Base-by-base conservation (phyloP, 2,888 invertebrate genomes). In the Tenthredo mesomela region DNA sequence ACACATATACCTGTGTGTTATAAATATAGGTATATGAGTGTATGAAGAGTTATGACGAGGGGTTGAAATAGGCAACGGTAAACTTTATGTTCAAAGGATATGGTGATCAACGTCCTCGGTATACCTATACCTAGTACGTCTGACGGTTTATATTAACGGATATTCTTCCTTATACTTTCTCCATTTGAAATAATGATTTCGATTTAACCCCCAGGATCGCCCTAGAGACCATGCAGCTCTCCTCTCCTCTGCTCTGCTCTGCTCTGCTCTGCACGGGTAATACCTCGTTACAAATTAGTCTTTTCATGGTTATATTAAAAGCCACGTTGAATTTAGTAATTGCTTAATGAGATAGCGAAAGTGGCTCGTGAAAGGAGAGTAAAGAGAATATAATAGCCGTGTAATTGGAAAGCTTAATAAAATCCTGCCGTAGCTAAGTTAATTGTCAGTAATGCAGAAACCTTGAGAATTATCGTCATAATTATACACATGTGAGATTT, bases 371-470 rank as follows among this genome's bases (percentile, higher is more conserved):
- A 82, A 82, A 43, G 25, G 67, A 67, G 67, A 47, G 47, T 67
- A 67, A 70, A 82, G 82, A 10, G 82, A 82, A 82, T 82, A 33
- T 82, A 82, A 70, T 50, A 47, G 67, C 67, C 82, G 67, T 21
- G 67, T 82, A 82, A 82, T 82, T 82, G 29, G 67, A 47, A 50
- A 82, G 82, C 67, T 82, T 82, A 82, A 82, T 58, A 70, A 82
- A 80, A 80, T 61, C 61, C 40, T n/a, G n/a, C 7, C 25, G n/a
- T n/a, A 29, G 9, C 70, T 33, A 5, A 40, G 61, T 9, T 80
- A 21, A 80, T 80, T 40, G 61, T 40, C 40, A 33, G 25, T 37
- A 18, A 80, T 21, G 61, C 40, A 29, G 21, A 25, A 61, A 12
- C 21, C 21, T 21, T 1, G 61, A 25, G 25, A 61, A 2, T 61